Evolutionary conservation across 2,797 vertebrate species (phyloP).

Genomic region (Columba guinea): DNA sequence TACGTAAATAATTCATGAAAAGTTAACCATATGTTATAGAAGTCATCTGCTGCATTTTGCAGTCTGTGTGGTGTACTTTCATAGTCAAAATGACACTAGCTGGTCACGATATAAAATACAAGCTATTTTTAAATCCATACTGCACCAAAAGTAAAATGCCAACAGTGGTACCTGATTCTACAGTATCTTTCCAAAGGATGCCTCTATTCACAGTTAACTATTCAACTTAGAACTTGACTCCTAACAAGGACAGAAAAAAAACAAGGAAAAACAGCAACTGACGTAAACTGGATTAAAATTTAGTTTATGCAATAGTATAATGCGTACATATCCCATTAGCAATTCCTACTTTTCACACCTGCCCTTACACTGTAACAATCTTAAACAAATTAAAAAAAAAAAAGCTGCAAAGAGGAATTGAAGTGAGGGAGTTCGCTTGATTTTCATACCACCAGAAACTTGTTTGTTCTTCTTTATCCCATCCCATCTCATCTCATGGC

Average conservation of each 20-base stretch:
- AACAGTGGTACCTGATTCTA: neutral
- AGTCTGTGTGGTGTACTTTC: neutral
- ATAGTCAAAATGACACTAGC: neutral
- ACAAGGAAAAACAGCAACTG: neutral
- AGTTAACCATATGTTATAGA: neutral
- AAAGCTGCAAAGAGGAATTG: neutral
- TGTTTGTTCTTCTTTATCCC: neutral
- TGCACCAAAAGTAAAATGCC: neutral
- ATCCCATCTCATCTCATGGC: neutral
- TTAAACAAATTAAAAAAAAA: neutral
- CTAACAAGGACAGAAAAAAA: neutral
- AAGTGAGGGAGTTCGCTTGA: neutral
- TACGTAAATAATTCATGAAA: conserved; percentile 20
- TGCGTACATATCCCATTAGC: neutral
- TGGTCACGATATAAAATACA: neutral
- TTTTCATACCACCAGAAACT: neutral
- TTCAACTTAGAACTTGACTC: neutral
- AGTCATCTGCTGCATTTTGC: neutral
- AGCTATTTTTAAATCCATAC: neutral
- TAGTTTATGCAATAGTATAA: neutral
- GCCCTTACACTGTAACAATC: neutral
- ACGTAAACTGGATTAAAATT: neutral
- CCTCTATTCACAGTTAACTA: neutral
- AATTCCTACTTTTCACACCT: neutral
- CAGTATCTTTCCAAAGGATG: neutral